A percentile compares a stretch with the other conserved stretches of the same genome.
These are phyloP conservation scores for Sparidentex hasta DNA, from an alignment of 2,797 vertebrate species.

Conservation along the genomic window DNA sequence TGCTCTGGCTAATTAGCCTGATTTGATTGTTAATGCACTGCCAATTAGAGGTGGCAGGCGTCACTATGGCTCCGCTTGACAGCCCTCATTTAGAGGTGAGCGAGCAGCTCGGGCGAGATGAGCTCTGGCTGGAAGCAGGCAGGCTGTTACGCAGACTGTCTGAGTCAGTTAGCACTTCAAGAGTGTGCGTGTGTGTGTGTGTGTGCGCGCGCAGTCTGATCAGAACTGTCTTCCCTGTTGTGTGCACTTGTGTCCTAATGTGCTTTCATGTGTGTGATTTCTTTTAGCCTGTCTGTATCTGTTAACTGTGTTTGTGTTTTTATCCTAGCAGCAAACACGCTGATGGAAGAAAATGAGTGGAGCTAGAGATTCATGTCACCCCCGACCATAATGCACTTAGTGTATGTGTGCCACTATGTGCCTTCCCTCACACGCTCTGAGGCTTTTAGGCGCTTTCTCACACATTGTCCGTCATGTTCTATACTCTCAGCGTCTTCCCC, in stretches of 20 bases:
- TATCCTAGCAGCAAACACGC: conserved; percentile 22
- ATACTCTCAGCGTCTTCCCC: conserved; percentile 18
- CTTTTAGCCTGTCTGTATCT: conserved; percentile 29
- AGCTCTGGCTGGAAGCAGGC: conserved; percentile 69
- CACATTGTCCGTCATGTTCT: conserved; percentile 24
- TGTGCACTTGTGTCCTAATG: conserved; percentile 27
- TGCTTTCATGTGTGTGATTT: conserved; percentile 31
- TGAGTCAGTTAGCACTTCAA: conserved; percentile 57
- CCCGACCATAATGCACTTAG: conserved; percentile 23
- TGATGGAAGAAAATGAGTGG: background rate
- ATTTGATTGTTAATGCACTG: conserved; percentile 93
- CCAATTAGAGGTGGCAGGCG: conserved; percentile 88
- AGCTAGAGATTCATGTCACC: conserved; percentile 19
- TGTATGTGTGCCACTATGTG: conserved; percentile 7
- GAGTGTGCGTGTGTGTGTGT: conserved; percentile 17
- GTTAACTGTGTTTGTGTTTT: conserved; percentile 17
- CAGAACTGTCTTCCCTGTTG: conserved; percentile 33
- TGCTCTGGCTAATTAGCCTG: conserved; percentile 89
- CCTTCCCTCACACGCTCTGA: conserved; percentile 13
- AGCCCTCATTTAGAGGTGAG: conserved; percentile 81
- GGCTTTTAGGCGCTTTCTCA: conserved; percentile 44
- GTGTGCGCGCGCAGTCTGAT: conserved; percentile 28
- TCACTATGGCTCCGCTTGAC: conserved; percentile 74
- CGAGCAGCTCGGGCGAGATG: conserved; percentile 62
- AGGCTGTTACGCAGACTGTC: conserved; percentile 71